Percentiles rank a stretch among this genome's conserved stretches.
phyloP scores from a whole-genome alignment of 1,140 invertebrate genomes.

The Drosophila pallidifrons region DNA sequence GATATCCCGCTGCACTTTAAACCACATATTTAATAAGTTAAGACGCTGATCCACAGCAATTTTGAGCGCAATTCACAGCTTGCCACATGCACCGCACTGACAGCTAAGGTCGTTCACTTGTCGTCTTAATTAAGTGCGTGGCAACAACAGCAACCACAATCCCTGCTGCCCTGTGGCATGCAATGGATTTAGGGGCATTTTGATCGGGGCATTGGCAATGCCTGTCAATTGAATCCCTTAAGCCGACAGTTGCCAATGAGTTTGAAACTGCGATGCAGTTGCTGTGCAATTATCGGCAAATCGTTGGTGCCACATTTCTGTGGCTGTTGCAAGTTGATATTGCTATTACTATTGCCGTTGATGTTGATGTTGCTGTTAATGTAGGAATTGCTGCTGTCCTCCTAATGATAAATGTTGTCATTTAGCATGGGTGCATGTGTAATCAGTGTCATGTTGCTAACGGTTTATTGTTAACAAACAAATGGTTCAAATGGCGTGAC shows the following conservation, averaged over 20 bases:
- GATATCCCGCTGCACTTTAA: constrained; percentile 19
- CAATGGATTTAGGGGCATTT: constrained; percentile 65
- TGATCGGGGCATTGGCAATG: constrained; percentile 63
- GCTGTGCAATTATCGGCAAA: constrained; percentile 62
- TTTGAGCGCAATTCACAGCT: constrained; percentile 1
- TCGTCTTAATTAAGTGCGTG: constrained; percentile 78
- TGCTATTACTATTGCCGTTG: constrained; percentile 3
- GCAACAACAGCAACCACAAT: constrained; percentile 16
- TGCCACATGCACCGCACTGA: constrained; percentile 45
- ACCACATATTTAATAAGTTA: constrained; percentile 66
- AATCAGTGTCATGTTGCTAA: constrained; percentile 65
- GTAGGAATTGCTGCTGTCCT: constrained; percentile 14
- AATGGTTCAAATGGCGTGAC: constrained; percentile 81
- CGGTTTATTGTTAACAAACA: constrained; percentile 71
- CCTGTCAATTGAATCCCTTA: constrained; percentile 75
- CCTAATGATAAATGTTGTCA: constrained; percentile 59
- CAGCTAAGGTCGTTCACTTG: constrained; percentile 80
- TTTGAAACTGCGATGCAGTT: constrained; percentile 40
- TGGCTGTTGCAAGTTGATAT: constrained; percentile 10
- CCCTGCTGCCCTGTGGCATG: constrained; percentile 1
- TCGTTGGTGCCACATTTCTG: constrained; percentile 41
- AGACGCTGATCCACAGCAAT: constrained; percentile 49
- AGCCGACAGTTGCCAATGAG: constrained; percentile 60
- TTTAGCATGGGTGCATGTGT: constrained; percentile 44
- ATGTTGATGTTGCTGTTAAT: background rate